Evolutionary conservation across 1,140 invertebrate genomes (phyloP), one percentile per base, ranked within the genome.

Genomic region (Marisa cornuarietis): DNA sequence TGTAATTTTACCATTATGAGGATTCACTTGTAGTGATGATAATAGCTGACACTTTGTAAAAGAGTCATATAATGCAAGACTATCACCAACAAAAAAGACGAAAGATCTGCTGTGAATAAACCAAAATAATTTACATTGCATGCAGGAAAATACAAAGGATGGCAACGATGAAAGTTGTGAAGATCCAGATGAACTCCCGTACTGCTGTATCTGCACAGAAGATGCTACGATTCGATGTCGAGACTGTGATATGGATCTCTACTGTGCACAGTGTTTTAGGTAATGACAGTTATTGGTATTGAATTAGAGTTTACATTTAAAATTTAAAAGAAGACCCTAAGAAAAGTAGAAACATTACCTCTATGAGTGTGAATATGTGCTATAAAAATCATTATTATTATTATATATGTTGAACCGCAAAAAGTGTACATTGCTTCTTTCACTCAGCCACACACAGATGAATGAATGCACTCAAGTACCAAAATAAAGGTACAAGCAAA

Each of bases 131-230:
- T 13, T 26, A 24, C 13, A 9, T 68, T 13, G 11, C n/a, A 66
- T 22, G 58, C 16, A 11, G 66, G 49, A 22, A 66, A 31, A 61
- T 14, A 22, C 26, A n/a, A 79, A 52, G 62, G 62, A 79, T 31
- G 42, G 54, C 24, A 66, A 52, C 20, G 84, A 86, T 58, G 83
- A 83, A 68, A 81, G 82, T 18, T 82, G 81, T 63, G 81, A 82
- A 66, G 84, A 85, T 49, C 71, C 78, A 58, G 92, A 94, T 84
- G 94, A 95, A 86, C 89, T 95, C 10, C 94, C 94, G 65, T 95
- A 94, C 92, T 96, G 95, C 90, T 93, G 93, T 84, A 93, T 95
- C 68, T 96, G 95, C 85, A 95, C 95, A 89, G 93, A 95, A 87
- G 94, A 95, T 92, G 95, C 95, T 8, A 91, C 84, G 22, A 90